Evolutionary conservation across 2,113 vertebrate genomes (phyloP).

Genomic region (Xiphias gladius): DNA sequence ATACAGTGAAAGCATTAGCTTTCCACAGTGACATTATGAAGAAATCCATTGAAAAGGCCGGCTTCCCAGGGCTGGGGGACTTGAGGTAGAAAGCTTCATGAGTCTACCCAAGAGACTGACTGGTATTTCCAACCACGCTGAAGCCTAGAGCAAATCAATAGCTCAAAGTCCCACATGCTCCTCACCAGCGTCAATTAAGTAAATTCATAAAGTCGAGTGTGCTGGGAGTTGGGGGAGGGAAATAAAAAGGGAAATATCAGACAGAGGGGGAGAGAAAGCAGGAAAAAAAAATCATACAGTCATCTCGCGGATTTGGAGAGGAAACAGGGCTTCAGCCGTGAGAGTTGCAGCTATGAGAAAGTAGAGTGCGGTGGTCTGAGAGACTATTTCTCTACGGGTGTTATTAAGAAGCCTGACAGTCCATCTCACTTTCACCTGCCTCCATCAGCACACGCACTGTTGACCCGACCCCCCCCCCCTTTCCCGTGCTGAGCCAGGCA

Average conservation of each 20-base stretch:
- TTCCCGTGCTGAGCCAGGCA: constrained; percentile 71
- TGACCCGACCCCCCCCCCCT: constrained; percentile 39
- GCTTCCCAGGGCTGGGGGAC: constrained; percentile 62
- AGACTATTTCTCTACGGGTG: constrained; percentile 57
- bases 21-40: constrained; percentile 78
- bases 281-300: constrained; percentile 17
- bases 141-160: constrained; percentile 82
- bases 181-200: constrained; percentile 79
- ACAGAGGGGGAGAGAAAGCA: background rate
- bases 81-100: constrained; percentile 67
- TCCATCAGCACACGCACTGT: constrained; percentile 73
- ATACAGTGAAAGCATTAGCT: constrained; percentile 75
- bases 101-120: constrained; percentile 71
- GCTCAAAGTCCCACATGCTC: constrained; percentile 71
- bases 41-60: constrained; percentile 74
- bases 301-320: constrained; percentile 52
- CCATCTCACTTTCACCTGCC: constrained; percentile 75
- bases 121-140: constrained; percentile 78
- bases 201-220: constrained; percentile 80
- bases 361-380: constrained; percentile 28
- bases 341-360: constrained; percentile 34
- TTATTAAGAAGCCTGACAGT: constrained; percentile 75
- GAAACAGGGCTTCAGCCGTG: constrained; percentile 40
- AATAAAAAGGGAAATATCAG: constrained; percentile 31
- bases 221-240: constrained; percentile 46